phyloP scores from a whole-genome alignment of 2,113 vertebrate species.

The Paramisgurnus dabryanus region DNA sequence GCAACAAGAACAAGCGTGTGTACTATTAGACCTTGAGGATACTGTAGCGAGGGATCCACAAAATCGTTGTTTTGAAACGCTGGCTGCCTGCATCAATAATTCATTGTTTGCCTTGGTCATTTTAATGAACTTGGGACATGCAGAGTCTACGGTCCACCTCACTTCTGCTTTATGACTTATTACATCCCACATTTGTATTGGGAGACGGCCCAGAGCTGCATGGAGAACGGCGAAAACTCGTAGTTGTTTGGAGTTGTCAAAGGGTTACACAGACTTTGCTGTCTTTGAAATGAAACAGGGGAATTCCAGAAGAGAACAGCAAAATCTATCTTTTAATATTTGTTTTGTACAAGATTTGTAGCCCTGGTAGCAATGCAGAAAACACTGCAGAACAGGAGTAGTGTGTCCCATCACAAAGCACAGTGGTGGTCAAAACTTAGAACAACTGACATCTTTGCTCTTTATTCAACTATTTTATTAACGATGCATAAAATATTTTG shows the following conservation, averaged over 20 bases:
- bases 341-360: not conserved
- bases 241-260: not conserved
- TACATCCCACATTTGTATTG: conserved; percentile 42
- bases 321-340: not conserved
- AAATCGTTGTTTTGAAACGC: conserved; percentile 29
- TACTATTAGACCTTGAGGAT: conserved; percentile 8
- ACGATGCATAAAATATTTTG: too few relatives aligned
- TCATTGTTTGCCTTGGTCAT: conserved; percentile 26
- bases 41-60: conserved; percentile 17
- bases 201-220: conserved; percentile 39
- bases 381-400: not conserved
- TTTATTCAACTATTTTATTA: too few relatives aligned
- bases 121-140: conserved; percentile 33
- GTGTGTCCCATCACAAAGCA: not conserved
- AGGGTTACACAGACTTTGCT: not conserved
- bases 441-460: too few relatives aligned
- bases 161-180: conserved; percentile 43
- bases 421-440: too few relatives aligned
- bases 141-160: conserved; percentile 9
- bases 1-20: not conserved
- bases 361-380: not conserved
- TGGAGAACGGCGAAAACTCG: conserved; percentile 6
- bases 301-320: not conserved
- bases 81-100: conserved; percentile 21
- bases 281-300: conserved; percentile 37